Base-by-base conservation (phyloP, 2,113 vertebrate species). In the Sylvilagus bachmani region DNA sequence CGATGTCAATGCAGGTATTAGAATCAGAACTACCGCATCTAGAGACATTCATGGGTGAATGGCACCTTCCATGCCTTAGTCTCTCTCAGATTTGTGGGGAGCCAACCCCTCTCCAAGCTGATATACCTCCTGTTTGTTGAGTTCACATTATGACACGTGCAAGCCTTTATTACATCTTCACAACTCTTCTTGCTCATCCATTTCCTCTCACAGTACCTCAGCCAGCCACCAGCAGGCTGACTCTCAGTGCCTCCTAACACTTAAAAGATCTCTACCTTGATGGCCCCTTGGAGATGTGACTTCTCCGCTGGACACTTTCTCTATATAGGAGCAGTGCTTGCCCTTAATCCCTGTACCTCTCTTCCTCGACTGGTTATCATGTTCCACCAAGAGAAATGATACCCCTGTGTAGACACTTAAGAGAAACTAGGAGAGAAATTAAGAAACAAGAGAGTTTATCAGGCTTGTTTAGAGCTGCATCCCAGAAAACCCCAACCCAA, bases 141-240 rank as follows among this genome's bases (percentile, higher is more conserved):
- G 25, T 31, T 78, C 27, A 36, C 27, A 95, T 77, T 96, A 67
- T 97, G 95, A 97, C 95, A 95, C 25, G 25, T 6, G 12, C 14
- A 33, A 86, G 33, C 36, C 36, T 13, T 97, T 97, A 81, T 97
- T 96, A 80, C 95, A 94, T 94, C 75, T 66, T 74, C 55, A 75
- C 29, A 80, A 66, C 22, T 49, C 11, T 44, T 51, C 27, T 69
- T 73, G n/a, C 33, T 79, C 19, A 73, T 61, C n/a, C 24, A 14
- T 70, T 71, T 38, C 10, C 17, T 31, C 92, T 24, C 4, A 21
- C 36, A 44, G 17, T 66, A 6, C 44, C 38, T 90, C 79, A 49
- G 19, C 38, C 51, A 84, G 19, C 27, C 36, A 55, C 3, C 9
- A 62, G 3, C 51, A 93, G 51, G 38, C 11, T 83, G 61, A 24